Evolutionary conservation across 2,113 vertebrate genomes (phyloP).

Genomic region (Rhadina sibilatrix): DNA sequence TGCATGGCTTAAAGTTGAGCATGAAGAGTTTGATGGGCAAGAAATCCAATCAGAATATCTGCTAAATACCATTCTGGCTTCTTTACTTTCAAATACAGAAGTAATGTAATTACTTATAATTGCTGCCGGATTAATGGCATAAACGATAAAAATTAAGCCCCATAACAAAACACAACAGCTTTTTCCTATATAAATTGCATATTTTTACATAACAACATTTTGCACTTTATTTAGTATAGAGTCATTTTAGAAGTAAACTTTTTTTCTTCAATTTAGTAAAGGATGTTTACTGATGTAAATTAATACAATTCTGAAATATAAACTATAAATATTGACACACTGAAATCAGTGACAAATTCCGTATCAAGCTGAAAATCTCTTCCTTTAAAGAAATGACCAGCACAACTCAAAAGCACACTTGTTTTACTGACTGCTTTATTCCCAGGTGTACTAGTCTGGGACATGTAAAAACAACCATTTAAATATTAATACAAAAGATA

Average conservation of each 20-base stretch:
- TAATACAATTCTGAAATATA: not conserved
- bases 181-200: not conserved
- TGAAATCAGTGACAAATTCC: not conserved
- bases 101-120: not conserved
- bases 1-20: not conserved
- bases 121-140: not conserved
- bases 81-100: not conserved
- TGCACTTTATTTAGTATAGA: not conserved
- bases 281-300: not conserved
- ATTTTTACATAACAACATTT: not conserved
- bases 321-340: not conserved
- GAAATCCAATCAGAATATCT: not conserved
- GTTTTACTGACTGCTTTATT: not conserved
- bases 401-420: not conserved
- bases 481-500: slow-evolving; percentile 21
- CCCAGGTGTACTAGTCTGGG: not conserved
- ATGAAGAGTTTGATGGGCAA: not conserved
- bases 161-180: not conserved
- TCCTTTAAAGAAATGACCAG: not conserved
- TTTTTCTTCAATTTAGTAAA: not conserved
- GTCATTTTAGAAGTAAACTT: not conserved
- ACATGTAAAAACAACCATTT: not conserved
- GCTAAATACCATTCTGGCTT: not conserved
- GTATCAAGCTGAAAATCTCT: not conserved
- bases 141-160: not conserved